Percentiles rank a stretch among this genome's conserved stretches.
Evolutionary conservation across 2,797 vertebrate genomes (phyloP).

Genomic region (Arrhamphus sclerolepis): DNA sequence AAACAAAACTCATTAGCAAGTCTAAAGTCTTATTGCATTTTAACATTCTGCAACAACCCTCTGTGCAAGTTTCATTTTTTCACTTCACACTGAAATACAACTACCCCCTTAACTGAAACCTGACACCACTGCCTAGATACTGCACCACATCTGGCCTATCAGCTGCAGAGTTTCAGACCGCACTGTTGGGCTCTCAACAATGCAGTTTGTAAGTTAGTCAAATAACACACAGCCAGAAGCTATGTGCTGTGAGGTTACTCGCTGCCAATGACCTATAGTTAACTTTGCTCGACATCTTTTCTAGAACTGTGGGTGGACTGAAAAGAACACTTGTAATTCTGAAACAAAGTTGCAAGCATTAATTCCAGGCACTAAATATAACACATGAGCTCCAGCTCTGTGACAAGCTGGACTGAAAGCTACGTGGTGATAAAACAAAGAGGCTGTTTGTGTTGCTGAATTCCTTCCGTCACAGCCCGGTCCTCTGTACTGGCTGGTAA

Average conservation of each 20-base stretch:
- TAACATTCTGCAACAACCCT: conserved; percentile 18
- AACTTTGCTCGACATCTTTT: conserved; percentile 52
- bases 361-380: conserved; percentile 15
- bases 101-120: conserved; percentile 69
- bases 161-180: conserved; percentile 46
- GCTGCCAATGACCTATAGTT: conserved; percentile 80
- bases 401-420: conserved; percentile 15
- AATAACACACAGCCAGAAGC: conserved; percentile 69
- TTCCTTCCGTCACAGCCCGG: conserved; percentile 5
- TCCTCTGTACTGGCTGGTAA: conserved; percentile 19
- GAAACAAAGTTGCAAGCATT: conserved; percentile 8
- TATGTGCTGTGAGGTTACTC: conserved; percentile 75
- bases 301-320: conserved; percentile 2
- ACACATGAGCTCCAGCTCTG: conserved; percentile 2
- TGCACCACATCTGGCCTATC: conserved; percentile 71
- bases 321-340: conserved; percentile 12
- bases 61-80: too few species aligned
- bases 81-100: conserved; percentile 53
- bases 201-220: conserved; percentile 74
- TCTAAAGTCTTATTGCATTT: conserved; percentile 22
- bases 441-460: conserved; percentile 45
- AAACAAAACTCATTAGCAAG: conserved; percentile 18
- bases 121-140: conserved; percentile 70
- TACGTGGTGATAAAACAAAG: conserved; percentile 45
- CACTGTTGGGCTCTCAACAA: conserved; percentile 68